These are phyloP conservation scores for Campoplex capitator DNA, from an alignment of 2,888 invertebrate species.

Conservation along the genomic window DNA sequence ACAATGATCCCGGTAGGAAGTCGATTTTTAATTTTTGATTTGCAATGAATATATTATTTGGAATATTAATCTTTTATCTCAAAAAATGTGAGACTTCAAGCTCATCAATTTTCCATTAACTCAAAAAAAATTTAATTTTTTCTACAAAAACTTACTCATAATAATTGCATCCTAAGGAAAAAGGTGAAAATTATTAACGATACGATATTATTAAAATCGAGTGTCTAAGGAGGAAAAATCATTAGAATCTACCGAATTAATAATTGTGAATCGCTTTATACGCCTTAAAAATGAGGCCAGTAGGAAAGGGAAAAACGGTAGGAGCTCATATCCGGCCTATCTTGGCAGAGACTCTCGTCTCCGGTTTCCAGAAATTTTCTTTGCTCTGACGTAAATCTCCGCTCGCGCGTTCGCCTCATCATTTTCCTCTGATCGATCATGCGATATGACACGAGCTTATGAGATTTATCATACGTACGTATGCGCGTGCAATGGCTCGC, in stretches of 20 bases:
- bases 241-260: background rate
- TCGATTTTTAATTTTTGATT: background rate
- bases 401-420: slow-evolving; percentile 11
- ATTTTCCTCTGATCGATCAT: slow-evolving; percentile 51
- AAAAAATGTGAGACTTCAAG: background rate
- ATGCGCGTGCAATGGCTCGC: slow-evolving; percentile 1
- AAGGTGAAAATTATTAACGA: no score
- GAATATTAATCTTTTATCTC: no score
- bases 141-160: background rate
- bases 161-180: background rate
- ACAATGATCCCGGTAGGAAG: background rate
- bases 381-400: slow-evolving; percentile 42
- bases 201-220: no score
- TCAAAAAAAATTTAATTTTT: background rate
- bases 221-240: no score
- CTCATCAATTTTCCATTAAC: background rate
- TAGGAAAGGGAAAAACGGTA: slow-evolving; percentile 38
- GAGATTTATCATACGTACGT: slow-evolving; percentile 41
- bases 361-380: slow-evolving; percentile 59
- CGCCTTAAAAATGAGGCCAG: slow-evolving; percentile 9
- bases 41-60: no score
- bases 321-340: slow-evolving; percentile 65
- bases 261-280: slow-evolving; percentile 44
- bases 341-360: slow-evolving; percentile 65
- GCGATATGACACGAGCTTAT: slow-evolving; percentile 57